A percentile compares a stretch with the other conserved stretches of the same genome.
These are phyloP conservation scores for Neostethus bicornis DNA, from an alignment of 2,797 vertebrate species.

Conservation along the genomic window DNA sequence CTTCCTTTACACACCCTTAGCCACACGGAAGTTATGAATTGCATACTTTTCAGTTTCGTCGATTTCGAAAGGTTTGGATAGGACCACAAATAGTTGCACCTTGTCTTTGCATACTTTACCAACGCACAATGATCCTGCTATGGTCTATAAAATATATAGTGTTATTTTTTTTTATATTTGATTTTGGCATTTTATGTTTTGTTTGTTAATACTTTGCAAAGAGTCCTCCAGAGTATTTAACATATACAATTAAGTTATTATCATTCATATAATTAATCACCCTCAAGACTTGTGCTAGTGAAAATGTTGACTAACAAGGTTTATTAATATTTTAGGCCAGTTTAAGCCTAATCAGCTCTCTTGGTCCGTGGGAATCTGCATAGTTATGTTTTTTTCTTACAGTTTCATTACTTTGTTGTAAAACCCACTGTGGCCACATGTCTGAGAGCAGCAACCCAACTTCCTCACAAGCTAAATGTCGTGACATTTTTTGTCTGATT, in stretches of 20 bases:
- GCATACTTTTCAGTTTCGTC: too few relatives aligned
- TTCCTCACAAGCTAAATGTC: constrained; percentile 21
- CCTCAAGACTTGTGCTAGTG: neutral
- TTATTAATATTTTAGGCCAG: neutral
- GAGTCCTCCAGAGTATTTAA: too few relatives aligned
- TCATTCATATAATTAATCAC: too few relatives aligned
- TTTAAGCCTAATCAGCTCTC: neutral
- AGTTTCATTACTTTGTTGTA: neutral
- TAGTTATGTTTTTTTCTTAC: neutral
- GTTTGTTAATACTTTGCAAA: too few relatives aligned
- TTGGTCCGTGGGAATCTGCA: neutral
- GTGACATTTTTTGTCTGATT: neutral
- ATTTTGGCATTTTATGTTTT: too few relatives aligned
- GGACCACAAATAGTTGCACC: too few relatives aligned
- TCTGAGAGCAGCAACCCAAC: constrained; percentile 11
- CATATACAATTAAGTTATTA: too few relatives aligned
- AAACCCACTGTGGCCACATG: constrained; percentile 21
- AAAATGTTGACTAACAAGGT: neutral
- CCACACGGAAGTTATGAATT: neutral
- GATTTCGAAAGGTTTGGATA: too few relatives aligned
- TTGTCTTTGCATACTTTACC: too few relatives aligned
- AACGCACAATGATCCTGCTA: too few relatives aligned
- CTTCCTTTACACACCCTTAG: neutral
- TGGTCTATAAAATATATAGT: too few relatives aligned
- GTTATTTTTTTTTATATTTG: too few relatives aligned